Evolutionary conservation across 30 jellyfish, hydroid and myxozoan genomes (phyloP), one percentile per base, ranked within the genome.

Genomic region (Sanderia malayensis): DNA sequence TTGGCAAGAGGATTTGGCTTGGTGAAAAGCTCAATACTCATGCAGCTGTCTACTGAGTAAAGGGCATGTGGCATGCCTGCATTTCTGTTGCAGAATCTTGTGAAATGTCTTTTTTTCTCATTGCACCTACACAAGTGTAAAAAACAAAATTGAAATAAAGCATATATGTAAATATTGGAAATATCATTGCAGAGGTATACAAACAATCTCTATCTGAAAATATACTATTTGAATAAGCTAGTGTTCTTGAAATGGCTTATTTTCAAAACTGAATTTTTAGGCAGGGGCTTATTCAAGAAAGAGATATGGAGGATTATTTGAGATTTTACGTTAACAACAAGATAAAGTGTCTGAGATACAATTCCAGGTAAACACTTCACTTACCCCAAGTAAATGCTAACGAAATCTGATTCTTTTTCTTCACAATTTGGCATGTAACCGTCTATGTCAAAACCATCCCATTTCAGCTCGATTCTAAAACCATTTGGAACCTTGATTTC

Each of bases 391-490:
- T 11, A 69, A 3, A 68, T 64, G 19, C 44, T 75, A 8, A 80
- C 92, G 67, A 17, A 67, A 31, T 69, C 91, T 6, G 33, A 73
- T 30, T 45, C 32, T 20, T 74, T 44, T 1, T 22, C 61, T 31
- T 68, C 67, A 59, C 92, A 80, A 17, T 67, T 45, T 15, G 92
- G 92, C 92, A 80, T 80, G 59, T 49, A 22, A 0, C 92, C 92
- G 33, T 67, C 78, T n/a, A 80, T 47, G 31, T 80, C 84, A 45
- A 80, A 80, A 18, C 58, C 83, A 1, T 37, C 41, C 92, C 92
- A 80, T 11, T 15, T 23, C n/a, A 80, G 74, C 62, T 63, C 81
- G 21, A 77, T 55, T 13, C 89, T 44, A 20, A 46, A 20, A 1
- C 72, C 74, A 26, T 52, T 30, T 1, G 31, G 81, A 6, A 77